Evolutionary conservation across 2,113 vertebrate species (phyloP).

Genomic region (Marmota monax): DNA sequence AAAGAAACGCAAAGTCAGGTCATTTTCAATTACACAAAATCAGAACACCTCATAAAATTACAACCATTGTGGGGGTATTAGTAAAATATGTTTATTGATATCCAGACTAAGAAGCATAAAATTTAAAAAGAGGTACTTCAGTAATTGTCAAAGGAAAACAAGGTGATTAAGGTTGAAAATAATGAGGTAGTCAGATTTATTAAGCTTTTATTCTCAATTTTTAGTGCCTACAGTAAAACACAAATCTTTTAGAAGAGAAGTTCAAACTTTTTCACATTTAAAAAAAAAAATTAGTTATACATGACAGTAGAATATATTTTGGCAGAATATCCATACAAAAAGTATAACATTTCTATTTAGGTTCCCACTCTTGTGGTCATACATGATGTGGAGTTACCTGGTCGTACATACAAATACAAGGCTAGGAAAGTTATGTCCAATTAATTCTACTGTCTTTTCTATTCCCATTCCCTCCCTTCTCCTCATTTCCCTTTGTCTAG

Average conservation of each 20-base stretch:
- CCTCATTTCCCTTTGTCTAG: too few species aligned
- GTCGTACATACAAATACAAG: too few species aligned
- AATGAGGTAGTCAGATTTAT: background rate
- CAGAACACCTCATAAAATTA: background rate
- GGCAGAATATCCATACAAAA: too few species aligned
- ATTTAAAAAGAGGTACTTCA: background rate
- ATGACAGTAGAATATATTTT: too few species aligned
- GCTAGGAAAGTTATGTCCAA: too few species aligned
- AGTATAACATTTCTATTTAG: too few species aligned
- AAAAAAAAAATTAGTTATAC: too few species aligned
- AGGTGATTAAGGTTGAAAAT: background rate
- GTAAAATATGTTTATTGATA: background rate
- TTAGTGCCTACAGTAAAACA: constrained; percentile 2
- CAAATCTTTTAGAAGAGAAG: constrained; percentile 22
- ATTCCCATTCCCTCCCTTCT: too few species aligned
- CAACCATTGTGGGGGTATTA: background rate
- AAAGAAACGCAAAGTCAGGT: constrained; percentile 40
- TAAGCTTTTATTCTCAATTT: constrained; percentile 34
- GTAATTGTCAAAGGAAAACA: background rate
- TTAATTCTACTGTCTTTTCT: too few species aligned
- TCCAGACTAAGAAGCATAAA: background rate
- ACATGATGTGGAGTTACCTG: too few species aligned
- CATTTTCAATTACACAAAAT: constrained; percentile 4
- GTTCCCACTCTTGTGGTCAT: too few species aligned
- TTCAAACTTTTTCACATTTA: background rate